Evolutionary conservation across 1,140 invertebrate genomes (phyloP), one percentile per base, ranked within the genome.

Genomic region (Drosophila ficusphila): DNA sequence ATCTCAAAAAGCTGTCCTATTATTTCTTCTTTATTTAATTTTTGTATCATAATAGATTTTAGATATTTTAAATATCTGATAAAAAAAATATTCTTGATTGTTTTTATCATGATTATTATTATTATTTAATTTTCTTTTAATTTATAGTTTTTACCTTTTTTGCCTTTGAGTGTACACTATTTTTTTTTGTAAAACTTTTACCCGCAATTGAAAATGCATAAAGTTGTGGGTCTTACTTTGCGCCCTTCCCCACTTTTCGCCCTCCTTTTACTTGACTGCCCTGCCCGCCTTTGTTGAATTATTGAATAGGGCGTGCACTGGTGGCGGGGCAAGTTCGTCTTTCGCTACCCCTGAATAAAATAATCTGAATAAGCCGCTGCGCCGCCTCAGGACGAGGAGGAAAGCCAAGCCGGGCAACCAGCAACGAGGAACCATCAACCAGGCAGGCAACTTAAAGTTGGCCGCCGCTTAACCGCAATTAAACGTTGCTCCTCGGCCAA

Each of bases 401-500:
- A n/a, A n/a, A n/a, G n/a, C n/a, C n/a, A n/a, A 52, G 33, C 34
- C 34, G 49, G 69, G 38, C 39, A 61, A 38, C 39, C 47, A n/a
- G n/a, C n/a, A n/a, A n/a, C n/a, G n/a, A n/a, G n/a, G n/a, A n/a
- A n/a, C n/a, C n/a, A n/a, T n/a, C n/a, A n/a, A n/a, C n/a, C n/a
- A 38, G 2, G 23, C 23, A 46, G 56, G 52, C 27, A 49, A 70
- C 52, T 82, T 85, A 42, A 85, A 83, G 64, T 81, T 61, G 53
- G 56, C 57, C 75, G 33, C 67, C 68, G 79, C 79, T 85, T 85
- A 85, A 85, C 79, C 79, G 76, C 79, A 85, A 85, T 85, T 85
- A 85, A 85, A 76, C 71, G 72, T 85, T 62, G 47, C 39, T 72
- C 47, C 11, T 38, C 49, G 60, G 4, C 21, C 25, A 14, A n/a